Conservation (phyloP, 2,113 vertebrate species). For the Lota lota region DNA sequence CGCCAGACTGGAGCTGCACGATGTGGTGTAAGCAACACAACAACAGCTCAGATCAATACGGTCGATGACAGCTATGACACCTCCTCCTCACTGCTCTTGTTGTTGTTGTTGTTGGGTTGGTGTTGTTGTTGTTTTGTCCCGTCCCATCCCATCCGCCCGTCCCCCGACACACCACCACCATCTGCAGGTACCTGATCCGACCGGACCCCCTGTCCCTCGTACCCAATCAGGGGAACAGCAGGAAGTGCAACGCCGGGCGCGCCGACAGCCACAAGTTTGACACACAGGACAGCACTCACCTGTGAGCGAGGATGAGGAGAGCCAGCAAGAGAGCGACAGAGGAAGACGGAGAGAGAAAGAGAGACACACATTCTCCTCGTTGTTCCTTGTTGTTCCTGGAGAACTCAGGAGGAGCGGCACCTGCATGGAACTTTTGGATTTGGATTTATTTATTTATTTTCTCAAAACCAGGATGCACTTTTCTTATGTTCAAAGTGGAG, state of each 20-base stretch:
- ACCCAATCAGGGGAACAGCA: constrained; percentile 67
- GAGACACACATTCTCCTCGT: not conserved
- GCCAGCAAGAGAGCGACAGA: constrained; percentile 12
- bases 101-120: not conserved
- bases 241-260: constrained; percentile 66
- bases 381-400: not conserved
- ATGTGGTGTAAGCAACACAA: constrained; percentile 73
- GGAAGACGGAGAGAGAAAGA: constrained; percentile 14
- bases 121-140: not conserved
- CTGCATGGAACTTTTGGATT: constrained; percentile 61
- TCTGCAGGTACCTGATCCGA: constrained; percentile 77
- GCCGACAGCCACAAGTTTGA: constrained; percentile 72
- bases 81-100: not conserved
- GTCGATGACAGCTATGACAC: too few relatives aligned
- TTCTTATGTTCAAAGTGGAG: constrained; percentile 54
- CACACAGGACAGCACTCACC: constrained; percentile 77
- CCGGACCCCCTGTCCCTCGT: constrained; percentile 78
- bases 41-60: too few relatives aligned
- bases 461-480: constrained; percentile 37
- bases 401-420: constrained; percentile 30
- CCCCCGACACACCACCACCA: too few relatives aligned
- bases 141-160: too few relatives aligned
- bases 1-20: constrained; percentile 79
- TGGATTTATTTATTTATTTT: not conserved
- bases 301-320: constrained; percentile 55